Percentiles rank a stretch among this genome's conserved stretches.
Evolutionary conservation across 2,888 invertebrate species (phyloP).

Genomic region (Andrena dorsata): DNA sequence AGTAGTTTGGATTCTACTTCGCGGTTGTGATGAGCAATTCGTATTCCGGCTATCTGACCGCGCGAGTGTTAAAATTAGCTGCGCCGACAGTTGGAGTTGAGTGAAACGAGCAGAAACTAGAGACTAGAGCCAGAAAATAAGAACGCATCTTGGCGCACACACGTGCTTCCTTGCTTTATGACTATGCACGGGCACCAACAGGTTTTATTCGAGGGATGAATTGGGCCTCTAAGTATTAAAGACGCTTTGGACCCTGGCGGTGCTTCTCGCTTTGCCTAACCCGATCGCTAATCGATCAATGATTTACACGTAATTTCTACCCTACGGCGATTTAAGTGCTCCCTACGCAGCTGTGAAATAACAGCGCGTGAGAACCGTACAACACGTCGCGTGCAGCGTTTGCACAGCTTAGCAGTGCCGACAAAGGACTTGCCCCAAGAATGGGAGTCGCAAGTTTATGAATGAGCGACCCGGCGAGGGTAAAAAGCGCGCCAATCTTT

Average conservation of each 20-base stretch:
- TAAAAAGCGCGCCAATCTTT: conserved; percentile 55
- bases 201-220: conserved; percentile 10
- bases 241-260: background rate
- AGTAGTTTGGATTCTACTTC: no score
- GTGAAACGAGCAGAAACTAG: background rate
- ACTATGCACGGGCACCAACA: conserved; percentile 5
- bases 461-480: conserved; percentile 45
- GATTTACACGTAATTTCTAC: background rate
- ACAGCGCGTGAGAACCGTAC: no score
- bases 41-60: no score
- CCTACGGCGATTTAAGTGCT: background rate
- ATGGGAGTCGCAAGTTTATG: conserved; percentile 38
- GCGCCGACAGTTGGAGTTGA: background rate
- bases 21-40: no score
- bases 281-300: no score
- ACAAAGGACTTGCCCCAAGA: conserved; percentile 20
- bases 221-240: background rate
- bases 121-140: background rate
- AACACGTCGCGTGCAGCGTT: background rate
- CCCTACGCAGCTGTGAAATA: background rate
- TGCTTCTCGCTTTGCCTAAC: no score
- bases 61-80: no score
- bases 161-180: conserved; percentile 9
- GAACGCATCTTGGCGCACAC: background rate
- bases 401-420: background rate